Base-by-base conservation (phyloP, 2,113 vertebrate genomes). In the Ophthalmolycus amberensis region DNA sequence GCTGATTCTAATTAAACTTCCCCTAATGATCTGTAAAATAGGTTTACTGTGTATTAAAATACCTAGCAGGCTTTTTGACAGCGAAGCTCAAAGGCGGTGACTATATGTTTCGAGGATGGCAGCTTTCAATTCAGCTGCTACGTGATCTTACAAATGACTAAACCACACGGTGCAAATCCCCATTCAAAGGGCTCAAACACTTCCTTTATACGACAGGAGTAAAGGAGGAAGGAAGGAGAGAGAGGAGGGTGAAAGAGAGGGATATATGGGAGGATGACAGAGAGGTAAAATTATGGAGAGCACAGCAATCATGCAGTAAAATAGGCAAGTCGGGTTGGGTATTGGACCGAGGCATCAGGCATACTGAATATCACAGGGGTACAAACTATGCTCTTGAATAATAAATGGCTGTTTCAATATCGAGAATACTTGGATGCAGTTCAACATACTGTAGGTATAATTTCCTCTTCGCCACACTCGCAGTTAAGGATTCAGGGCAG, bases 331-430 rank as follows among this genome's bases (percentile, higher is more conserved):
- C 64, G 18, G 84, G 54, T 27, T 72, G 77, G 80, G 71, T 85
- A 72, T 73, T 81, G 84, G 71, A 83, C 76, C 66, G 59, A 85
- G 37, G 87, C 48, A 77, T 77, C 75, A 80, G 84, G 75, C 86
- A 63, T 46, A 83, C 82, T 77, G 79, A 90, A 88, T 81, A 90
- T 91, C 84, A 88, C 82, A 87, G 65, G 66, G 71, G 82, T 81
- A 83, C 87, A 93, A 91, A 87, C 85, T 85, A 88, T 75, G 68
- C 74, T 85, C 86, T 62, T 92, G 85, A 93, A 94, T 94, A 89
- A 92, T 90, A 86, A 83, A 93, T 90, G 42, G 70, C 80, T 81
- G 75, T 75, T 88, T 92, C 88, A 60, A 75, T 87, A 90, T 80
- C 69, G 63, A 82, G 79, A 82, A 86, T 77, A 77, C 58, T 82